Percentiles rank a stretch among this genome's conserved stretches.
Conservation (phyloP, 1,140 invertebrate species). For the Leptoteleia sp. region DNA sequence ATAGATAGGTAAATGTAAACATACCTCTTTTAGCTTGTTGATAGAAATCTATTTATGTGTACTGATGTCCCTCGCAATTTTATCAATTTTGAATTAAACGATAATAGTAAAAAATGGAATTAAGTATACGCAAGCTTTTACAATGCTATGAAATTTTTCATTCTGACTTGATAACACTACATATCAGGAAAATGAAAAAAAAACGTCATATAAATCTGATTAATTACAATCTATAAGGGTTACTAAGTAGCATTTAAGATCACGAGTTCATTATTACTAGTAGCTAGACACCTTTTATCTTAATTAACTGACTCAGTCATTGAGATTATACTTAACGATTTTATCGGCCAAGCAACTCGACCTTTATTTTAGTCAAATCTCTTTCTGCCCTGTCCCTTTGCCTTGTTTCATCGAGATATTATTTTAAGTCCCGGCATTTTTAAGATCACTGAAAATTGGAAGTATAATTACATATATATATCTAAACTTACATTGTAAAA, state of each 20-base stretch:
- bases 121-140: not conserved
- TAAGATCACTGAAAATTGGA: too few relatives aligned
- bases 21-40: slow-evolving; percentile 11
- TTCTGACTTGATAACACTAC: too few relatives aligned
- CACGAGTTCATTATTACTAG: slow-evolving; percentile 30
- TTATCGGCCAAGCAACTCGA: slow-evolving; percentile 65
- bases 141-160: slow-evolving; percentile 6
- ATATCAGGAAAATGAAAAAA: too few relatives aligned
- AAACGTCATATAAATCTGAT: slow-evolving; percentile 20
- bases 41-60: slow-evolving; percentile 25
- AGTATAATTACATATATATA: too few relatives aligned
- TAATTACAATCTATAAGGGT: slow-evolving; percentile 42
- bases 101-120: slow-evolving; percentile 34
- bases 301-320: slow-evolving; percentile 71
- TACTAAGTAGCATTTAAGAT: slow-evolving; percentile 47
- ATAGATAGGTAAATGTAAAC: slow-evolving; percentile 17
- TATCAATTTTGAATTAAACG: slow-evolving; percentile 40
- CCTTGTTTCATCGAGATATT: too few relatives aligned
- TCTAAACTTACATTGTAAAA: too few relatives aligned
- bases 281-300: slow-evolving; percentile 68
- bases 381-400: too few relatives aligned
- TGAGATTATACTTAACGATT: slow-evolving; percentile 71
- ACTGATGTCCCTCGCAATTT: slow-evolving; percentile 26
- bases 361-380: slow-evolving; percentile 67
- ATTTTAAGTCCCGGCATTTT: too few relatives aligned